Evolutionary conservation across 2,797 vertebrate species (phyloP).

Genomic region (Malurus splendens): DNA sequence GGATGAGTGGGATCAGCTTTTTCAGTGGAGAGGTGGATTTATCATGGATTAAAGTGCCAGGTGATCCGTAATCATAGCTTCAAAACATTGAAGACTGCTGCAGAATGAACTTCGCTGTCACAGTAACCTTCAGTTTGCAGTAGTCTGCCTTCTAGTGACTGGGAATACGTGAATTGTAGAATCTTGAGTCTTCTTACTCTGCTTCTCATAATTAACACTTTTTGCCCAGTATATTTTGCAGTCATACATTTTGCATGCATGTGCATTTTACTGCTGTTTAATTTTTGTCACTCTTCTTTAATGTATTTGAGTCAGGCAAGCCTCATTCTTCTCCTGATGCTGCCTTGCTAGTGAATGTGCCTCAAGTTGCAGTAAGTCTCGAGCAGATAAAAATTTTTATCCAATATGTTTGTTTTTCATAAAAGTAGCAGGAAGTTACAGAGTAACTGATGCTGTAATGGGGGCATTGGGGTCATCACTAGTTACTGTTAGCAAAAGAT

Average conservation of each 20-base stretch:
- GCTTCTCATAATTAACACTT: not conserved
- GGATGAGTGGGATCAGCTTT: slow-evolving; percentile 15
- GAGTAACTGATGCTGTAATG: not conserved
- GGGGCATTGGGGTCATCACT: not conserved
- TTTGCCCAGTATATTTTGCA: not conserved
- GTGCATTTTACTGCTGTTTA: not conserved
- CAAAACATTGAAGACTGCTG: not conserved
- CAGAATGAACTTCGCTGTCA: not conserved
- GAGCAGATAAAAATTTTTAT: not conserved
- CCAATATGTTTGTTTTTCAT: not conserved
- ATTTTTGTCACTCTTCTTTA: not conserved
- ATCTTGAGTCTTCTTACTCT: not conserved
- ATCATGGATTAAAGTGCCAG: slow-evolving; percentile 5
- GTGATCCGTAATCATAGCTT: not conserved
- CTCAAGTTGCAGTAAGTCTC: not conserved
- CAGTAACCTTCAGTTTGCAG: not conserved
- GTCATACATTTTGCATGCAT: not conserved
- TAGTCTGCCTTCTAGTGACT: not conserved
- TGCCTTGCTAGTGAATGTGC: not conserved
- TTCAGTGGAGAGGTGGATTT: slow-evolving; percentile 4
- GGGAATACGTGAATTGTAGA: not conserved
- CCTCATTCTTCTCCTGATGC: not conserved
- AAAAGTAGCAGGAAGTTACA: not conserved
- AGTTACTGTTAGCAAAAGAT: not conserved
- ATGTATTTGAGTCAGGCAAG: not conserved